Percentiles rank a stretch among this genome's conserved stretches.
Conservation (phyloP, 2,888 invertebrate genomes). For the Cheilosia impressa region DNA sequence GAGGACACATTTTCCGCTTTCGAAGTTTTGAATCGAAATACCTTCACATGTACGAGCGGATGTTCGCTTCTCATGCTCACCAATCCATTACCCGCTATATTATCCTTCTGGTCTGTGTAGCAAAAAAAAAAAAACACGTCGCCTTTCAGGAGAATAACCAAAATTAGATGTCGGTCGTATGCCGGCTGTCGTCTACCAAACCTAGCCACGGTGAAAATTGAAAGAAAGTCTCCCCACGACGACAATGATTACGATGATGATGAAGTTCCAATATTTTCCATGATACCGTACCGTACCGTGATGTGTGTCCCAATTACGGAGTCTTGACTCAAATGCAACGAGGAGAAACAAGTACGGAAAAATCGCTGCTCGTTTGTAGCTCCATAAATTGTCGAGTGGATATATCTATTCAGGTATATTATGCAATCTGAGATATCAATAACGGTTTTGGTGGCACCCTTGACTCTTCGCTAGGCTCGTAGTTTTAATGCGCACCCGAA, state of each 20-base stretch:
- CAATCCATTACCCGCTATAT: constrained; percentile 38
- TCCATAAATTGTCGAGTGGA: constrained; percentile 50
- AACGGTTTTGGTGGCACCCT: constrained; percentile 48
- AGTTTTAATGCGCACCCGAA: constrained; percentile 30
- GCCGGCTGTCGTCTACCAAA: constrained; percentile 43
- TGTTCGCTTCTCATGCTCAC: constrained; percentile 7
- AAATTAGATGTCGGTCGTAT: constrained; percentile 57
- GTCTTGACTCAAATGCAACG: constrained; percentile 58
- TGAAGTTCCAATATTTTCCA: constrained; percentile 47
- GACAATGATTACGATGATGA: constrained; percentile 18
- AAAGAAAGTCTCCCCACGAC: constrained; percentile 8
- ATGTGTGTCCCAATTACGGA: constrained; percentile 33
- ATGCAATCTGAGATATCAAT: constrained; percentile 66
- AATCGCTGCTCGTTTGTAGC: constrained; percentile 49
- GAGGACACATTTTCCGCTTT: constrained; percentile 43
- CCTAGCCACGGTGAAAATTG: constrained; percentile 15
- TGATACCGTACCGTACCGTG: constrained; percentile 17
- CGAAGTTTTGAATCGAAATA: constrained; percentile 37
- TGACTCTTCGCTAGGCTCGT: constrained; percentile 3
- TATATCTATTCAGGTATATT: constrained; percentile 16
- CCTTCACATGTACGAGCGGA: neutral
- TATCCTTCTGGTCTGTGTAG: neutral
- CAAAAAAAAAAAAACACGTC: constrained; percentile 20
- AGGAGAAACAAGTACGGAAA: constrained; percentile 38
- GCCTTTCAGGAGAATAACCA: constrained; percentile 21